Percentiles rank a stretch among this genome's conserved stretches.
phyloP scores from a whole-genome alignment of 2,888 invertebrate species.

The Zeuzera pyrina region DNA sequence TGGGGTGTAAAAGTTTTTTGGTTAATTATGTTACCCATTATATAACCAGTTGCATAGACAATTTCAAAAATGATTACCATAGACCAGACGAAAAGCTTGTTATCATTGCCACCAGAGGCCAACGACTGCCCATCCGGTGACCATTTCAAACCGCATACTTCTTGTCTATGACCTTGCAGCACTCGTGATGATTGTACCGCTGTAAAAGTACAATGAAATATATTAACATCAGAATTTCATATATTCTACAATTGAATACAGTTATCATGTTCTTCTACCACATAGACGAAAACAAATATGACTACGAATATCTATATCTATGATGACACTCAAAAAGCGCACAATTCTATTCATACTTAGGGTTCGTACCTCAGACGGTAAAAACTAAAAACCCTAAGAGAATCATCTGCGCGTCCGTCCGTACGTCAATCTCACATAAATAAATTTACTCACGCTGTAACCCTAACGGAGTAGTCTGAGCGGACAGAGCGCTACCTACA shows the following conservation, averaged over 20 bases:
- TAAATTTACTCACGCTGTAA: too few species aligned
- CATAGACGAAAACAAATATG: slow-evolving; percentile 5
- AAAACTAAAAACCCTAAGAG: too few species aligned
- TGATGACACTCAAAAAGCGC: too few species aligned
- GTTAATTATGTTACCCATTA: too few species aligned
- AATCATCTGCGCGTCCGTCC: too few species aligned
- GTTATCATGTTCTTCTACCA: slow-evolving; percentile 7
- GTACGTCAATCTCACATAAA: too few species aligned
- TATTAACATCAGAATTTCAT: not conserved
- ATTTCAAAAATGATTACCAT: slow-evolving; percentile 44
- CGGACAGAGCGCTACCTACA: too few species aligned
- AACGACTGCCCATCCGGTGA: slow-evolving; percentile 97
- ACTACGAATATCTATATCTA: not conserved
- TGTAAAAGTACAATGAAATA: slow-evolving; percentile 27
- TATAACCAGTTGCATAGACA: too few species aligned
- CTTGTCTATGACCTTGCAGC: slow-evolving; percentile 94
- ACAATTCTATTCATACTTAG: too few species aligned
- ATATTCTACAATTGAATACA: not conserved
- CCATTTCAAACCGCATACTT: slow-evolving; percentile 99
- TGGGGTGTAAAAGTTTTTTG: too few species aligned
- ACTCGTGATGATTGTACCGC: slow-evolving; percentile 82
- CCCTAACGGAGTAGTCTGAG: too few species aligned
- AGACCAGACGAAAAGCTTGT: slow-evolving; percentile 94
- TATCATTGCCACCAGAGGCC: slow-evolving; percentile 99
- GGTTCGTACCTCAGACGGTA: too few species aligned